These are phyloP conservation scores for Stomorhina lunata DNA, from an alignment of 2,888 invertebrate genomes.

Conservation along the genomic window DNA sequence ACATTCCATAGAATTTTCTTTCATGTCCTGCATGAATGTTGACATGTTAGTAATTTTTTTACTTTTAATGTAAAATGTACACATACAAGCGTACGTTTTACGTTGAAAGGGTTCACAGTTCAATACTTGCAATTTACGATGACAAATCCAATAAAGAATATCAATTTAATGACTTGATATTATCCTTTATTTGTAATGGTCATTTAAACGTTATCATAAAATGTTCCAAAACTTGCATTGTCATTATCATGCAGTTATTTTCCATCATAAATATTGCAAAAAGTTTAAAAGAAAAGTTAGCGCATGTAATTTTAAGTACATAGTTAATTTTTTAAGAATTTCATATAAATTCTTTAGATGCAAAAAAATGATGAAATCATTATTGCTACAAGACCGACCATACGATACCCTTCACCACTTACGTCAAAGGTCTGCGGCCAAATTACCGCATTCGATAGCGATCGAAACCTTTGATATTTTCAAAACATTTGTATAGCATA, in stretches of 20 bases:
- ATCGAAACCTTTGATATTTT: no score
- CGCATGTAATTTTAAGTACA: not conserved
- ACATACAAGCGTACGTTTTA: not conserved
- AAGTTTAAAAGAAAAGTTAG: not conserved
- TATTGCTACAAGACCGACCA: no score
- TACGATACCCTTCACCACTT: no score
- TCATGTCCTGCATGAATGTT: conserved; percentile 4
- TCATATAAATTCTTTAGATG: not conserved
- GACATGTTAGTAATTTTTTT: not conserved
- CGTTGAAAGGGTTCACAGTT: not conserved
- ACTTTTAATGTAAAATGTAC: not conserved
- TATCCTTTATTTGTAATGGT: conserved; percentile 59
- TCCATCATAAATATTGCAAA: conserved; percentile 47
- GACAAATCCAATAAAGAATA: conserved; percentile 67
- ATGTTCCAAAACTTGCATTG: conserved; percentile 38
- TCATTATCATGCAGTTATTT: conserved; percentile 50
- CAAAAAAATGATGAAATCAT: not conserved
- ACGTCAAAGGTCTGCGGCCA: no score
- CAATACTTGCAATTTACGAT: conserved; percentile 41
- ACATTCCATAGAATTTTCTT: conserved; percentile 24
- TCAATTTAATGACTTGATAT: conserved; percentile 66
- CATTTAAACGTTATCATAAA: conserved; percentile 58
- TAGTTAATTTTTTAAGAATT: not conserved
- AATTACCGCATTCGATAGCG: no score
- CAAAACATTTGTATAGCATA: no score